Evolutionary conservation across 1,140 invertebrate genomes (phyloP), one percentile per base, ranked within the genome.

Genomic region (Varroa destructor): DNA sequence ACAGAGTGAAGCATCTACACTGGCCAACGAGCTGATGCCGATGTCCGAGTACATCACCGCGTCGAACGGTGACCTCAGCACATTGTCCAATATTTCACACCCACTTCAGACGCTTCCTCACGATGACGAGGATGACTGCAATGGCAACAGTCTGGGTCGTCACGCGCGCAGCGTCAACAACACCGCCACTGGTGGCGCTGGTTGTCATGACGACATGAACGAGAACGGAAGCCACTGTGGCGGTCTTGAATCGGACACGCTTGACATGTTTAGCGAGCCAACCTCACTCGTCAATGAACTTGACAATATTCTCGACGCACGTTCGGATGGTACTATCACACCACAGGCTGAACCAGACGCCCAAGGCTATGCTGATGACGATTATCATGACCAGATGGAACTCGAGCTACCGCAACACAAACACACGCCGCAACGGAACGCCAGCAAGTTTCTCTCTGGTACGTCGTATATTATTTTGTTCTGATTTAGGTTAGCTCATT

Each of bases 11-110:
- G 61, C 61, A 2, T 67, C 61, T 40, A 67, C 61, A 67, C 37
- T 67, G 40, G 61, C 61, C 61, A 67, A 67, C 37, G 61, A 67
- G 61, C 12, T 67, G 61, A 67, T 67, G 61, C 61, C 61, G 61
- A 51, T 51, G 46, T 67, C 61, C 61, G 61, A 67, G 37, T 67
- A 67, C 8, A 67, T 67, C 2, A 67, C 61, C 0, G 61, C 61
- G 40, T 67, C 61, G 61, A 67, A 67, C 8, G 61, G 61, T 37
- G 46, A 67, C 37, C 61, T 67, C 37, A 67, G 61, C 46, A 51
- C 46, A 51, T 51, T 51, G 8, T 51, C 46, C 46, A 46, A 40
- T 37, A 67, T 67, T 37, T 67, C 61, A 67, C 61, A 67, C 40
- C 61, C 61, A 37, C 61, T 67, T 2, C 46, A 51, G 8, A 51